Evolutionary conservation across 2,113 vertebrate species (phyloP), one percentile per base, ranked within the genome.

Genomic region (Turdus rufiventris): DNA sequence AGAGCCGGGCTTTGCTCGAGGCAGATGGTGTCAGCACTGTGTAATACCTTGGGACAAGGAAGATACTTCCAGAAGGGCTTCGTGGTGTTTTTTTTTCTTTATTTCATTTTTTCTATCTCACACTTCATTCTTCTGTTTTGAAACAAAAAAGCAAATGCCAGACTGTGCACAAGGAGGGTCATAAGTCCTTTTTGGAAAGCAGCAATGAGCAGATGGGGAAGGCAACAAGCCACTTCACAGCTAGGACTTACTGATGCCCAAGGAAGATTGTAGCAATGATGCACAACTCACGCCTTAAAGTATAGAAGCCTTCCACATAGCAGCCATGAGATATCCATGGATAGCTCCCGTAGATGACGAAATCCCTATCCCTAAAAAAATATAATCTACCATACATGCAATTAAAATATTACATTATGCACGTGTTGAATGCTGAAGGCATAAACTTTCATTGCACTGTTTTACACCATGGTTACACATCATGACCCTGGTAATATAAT

Each of bases 121-220:
- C 3, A 4, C 31, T 72, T 65, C 56, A n/a, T 89, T 66, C 20
- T 74, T 62, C 28, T 15, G 4, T 57, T 48, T 14, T 68, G 28
- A 85, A 31, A 10, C 15, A 14, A 82, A 75, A 90, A 51, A 38
- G 40, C 13, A 72, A 95, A 68, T 8, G 48, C 80, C 77, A 93
- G 53, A 53, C 57, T 61, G 33, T 40, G 31, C 61, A 95, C 61
- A 81, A 36, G 66, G 11, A 89, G 34, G 25, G 78, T 67, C 70
- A 65, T 75, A 89, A 95, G 66, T 36, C 74, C 53, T 68, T 45
- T 68, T 63, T 94, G 92, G 88, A 95, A 89, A 91, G 77, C 74
- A 89, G 43, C 28, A 93, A 76, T 9, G 29, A 57, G 48, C 90
- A 96, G 92, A 94, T 85, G 85, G 90, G 38, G n/a, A 93, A 89